Percentiles rank a stretch among this genome's conserved stretches.
Evolutionary conservation across 2,888 invertebrate genomes (phyloP).

Genomic region (Eristalis pertinax): DNA sequence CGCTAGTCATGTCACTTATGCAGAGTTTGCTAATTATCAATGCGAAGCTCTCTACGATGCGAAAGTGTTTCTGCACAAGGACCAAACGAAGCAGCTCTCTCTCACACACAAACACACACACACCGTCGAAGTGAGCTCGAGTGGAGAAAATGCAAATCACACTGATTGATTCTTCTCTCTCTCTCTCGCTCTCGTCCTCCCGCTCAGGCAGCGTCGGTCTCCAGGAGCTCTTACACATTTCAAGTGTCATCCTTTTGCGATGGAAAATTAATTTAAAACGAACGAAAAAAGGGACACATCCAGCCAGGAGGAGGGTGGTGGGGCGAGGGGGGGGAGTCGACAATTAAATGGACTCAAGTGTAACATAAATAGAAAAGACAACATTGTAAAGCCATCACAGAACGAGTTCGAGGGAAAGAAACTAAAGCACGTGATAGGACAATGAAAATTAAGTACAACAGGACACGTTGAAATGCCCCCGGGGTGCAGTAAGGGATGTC

Average conservation of each 20-base stretch:
- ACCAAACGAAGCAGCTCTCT: background rate
- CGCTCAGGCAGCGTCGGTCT: background rate
- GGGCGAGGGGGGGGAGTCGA: slow-evolving; percentile 24
- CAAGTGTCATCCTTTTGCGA: slow-evolving; percentile 62
- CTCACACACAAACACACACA: background rate
- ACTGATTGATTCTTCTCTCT: slow-evolving; percentile 67
- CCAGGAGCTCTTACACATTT: slow-evolving; percentile 3
- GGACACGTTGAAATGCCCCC: slow-evolving; percentile 62
- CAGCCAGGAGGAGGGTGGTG: background rate
- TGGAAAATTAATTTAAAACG: slow-evolving; percentile 67
- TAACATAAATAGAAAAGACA: slow-evolving; percentile 65
- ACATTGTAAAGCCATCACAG: slow-evolving; percentile 48
- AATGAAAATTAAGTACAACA: slow-evolving; percentile 67
- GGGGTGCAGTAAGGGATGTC: background rate
- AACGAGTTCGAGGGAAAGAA: slow-evolving; percentile 24
- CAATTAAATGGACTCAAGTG: slow-evolving; percentile 65
- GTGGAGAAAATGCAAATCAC: slow-evolving; percentile 70
- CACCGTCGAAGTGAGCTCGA: slow-evolving; percentile 43
- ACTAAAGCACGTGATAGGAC: slow-evolving; percentile 58
- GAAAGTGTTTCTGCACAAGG: slow-evolving; percentile 50
- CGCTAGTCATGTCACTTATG: slow-evolving; percentile 68
- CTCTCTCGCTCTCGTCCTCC: background rate
- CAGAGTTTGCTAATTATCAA: slow-evolving; percentile 72
- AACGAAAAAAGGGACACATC: slow-evolving; percentile 3
- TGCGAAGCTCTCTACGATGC: slow-evolving; percentile 27